These are phyloP conservation scores for Pollenia angustigena DNA, from an alignment of 2,888 invertebrate genomes.

Conservation along the genomic window DNA sequence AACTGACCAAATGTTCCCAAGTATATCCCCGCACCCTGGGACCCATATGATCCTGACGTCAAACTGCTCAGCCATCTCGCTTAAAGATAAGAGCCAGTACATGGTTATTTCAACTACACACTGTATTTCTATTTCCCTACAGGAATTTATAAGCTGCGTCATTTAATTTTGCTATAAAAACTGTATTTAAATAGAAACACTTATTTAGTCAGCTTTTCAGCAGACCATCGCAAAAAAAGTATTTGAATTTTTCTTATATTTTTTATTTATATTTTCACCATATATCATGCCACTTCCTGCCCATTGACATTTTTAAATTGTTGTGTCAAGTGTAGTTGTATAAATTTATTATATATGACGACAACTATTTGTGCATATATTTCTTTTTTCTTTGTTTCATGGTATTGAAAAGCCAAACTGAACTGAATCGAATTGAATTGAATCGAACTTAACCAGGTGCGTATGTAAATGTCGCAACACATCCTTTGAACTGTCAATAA, in stretches of 20 bases:
- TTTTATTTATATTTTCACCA: constrained; percentile 31
- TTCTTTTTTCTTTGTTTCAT: neutral
- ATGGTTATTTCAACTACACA: too few species aligned
- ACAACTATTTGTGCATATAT: constrained; percentile 11
- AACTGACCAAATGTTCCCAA: too few species aligned
- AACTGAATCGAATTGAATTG: constrained; percentile 40
- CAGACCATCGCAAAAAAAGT: neutral
- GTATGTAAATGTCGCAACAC: constrained; percentile 61
- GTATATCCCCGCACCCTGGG: too few species aligned
- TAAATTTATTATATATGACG: constrained; percentile 53
- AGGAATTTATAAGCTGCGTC: neutral
- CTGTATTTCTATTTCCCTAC: neutral
- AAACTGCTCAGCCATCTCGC: too few species aligned
- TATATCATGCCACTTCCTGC: constrained; percentile 60
- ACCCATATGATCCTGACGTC: too few species aligned
- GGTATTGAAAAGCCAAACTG: neutral
- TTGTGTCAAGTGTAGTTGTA: constrained; percentile 54
- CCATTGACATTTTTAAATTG: constrained; percentile 61
- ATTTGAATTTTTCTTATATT: constrained; percentile 10
- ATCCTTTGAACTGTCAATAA: constrained; percentile 63
- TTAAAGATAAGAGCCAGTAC: too few species aligned
- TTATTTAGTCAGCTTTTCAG: neutral
- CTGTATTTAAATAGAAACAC: neutral
- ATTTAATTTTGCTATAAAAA: neutral
- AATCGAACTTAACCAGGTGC: constrained; percentile 59